Percentiles rank a stretch among this genome's conserved stretches.
phyloP scores from a whole-genome alignment of 2,888 invertebrate species.

The Shargacucullia verbasci region DNA sequence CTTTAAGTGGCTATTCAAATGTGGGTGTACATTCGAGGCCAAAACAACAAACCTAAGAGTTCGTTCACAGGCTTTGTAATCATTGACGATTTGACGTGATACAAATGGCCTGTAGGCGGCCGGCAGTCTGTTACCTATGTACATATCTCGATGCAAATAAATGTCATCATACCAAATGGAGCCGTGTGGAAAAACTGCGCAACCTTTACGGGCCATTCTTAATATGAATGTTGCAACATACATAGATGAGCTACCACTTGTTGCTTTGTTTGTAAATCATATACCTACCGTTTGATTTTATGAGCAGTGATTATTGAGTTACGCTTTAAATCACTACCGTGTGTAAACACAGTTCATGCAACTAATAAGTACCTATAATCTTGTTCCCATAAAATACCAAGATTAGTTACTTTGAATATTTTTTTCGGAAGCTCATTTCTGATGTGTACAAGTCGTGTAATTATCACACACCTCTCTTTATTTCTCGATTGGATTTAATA shows the following conservation, averaged over 20 bases:
- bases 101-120: conserved; percentile 67
- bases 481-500: no score
- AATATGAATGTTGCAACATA: conserved; percentile 43
- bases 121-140: conserved; percentile 57
- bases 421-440: no score
- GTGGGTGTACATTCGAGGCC: conserved; percentile 82
- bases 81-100: conserved; percentile 45
- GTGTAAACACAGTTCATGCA: conserved; percentile 12
- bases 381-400: conserved; percentile 12
- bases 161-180: conserved; percentile 60
- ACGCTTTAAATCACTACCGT: conserved; percentile 30
- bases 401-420: not conserved
- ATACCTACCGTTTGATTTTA: conserved; percentile 42
- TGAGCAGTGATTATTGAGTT: conserved; percentile 39
- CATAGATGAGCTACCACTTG: conserved; percentile 24
- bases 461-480: no score
- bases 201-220: conserved; percentile 49
- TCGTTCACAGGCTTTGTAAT: conserved; percentile 57
- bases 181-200: conserved; percentile 53
- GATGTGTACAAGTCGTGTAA: no score
- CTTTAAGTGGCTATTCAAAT: conserved; percentile 59
- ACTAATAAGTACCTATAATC: conserved; percentile 24
- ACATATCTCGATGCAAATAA: conserved; percentile 62
- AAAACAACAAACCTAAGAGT: conserved; percentile 64
- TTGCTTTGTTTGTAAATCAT: conserved; percentile 51